Base-by-base conservation (phyloP, 2,113 vertebrate species). In the Phainopepla nitens region DNA sequence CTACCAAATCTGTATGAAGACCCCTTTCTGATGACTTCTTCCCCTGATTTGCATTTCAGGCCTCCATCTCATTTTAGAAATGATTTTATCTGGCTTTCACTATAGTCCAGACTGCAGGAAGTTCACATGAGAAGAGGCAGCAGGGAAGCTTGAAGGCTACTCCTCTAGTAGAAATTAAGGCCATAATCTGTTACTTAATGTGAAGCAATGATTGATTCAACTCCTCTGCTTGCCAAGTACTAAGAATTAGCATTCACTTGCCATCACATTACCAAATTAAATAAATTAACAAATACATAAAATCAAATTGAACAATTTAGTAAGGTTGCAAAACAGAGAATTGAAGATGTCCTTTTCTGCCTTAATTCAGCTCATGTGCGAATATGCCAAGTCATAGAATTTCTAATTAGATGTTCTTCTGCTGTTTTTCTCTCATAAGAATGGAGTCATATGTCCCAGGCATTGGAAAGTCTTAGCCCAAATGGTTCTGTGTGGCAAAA, bases 71-170 rank as follows among this genome's bases (percentile, higher is more conserved):
- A 8, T 58, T 87, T 92, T 54, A 45, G 76, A 91, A 87, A 65
- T 91, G 15, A 95, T 96, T 95, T 89, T 94, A 96, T 97, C 96
- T 95, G 54, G 28, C 54, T 83, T 88, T 80, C 54, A 39, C 71
- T 92, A 2, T 72, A 84, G 89, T 77, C 69, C 73, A 94, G 73
- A 60, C 51, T 84, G 77, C 81, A 79, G 49, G 85, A 91, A 77
- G 80, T 81, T 87, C 82, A 68, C 15, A 41, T 65, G 70, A 65
- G 75, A 93, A 71, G 62, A 35, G 50, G 51, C 56, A 72, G 66
- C 27, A 77, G 66, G 50, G 69, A 68, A 76, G n/a, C 35, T 75
- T 82, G 76, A 75, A 83, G 51, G 29, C 58, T 29, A 9, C 29
- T 51, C 41, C 61, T 89, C 51, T 54, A 92, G 86, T 25, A 65